These are phyloP conservation scores for Acanthurus leucopareius DNA, from an alignment of 2,797 vertebrate species.

Conservation along the genomic window DNA sequence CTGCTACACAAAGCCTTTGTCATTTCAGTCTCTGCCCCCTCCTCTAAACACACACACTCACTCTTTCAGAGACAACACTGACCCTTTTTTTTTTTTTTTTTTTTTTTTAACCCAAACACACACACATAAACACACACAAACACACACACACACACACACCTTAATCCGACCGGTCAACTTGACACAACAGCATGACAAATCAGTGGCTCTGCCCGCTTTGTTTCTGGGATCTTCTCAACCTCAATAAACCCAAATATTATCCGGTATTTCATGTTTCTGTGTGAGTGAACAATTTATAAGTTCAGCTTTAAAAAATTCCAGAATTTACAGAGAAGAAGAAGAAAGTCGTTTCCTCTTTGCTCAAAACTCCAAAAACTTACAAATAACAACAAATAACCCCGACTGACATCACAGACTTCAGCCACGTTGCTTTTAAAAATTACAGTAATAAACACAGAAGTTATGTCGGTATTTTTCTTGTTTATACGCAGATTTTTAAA, in stretches of 20 bases:
- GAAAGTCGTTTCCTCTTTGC: not conserved
- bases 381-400: not conserved
- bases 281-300: no score
- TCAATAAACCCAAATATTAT: not conserved
- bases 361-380: not conserved
- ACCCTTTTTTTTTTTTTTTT: no score
- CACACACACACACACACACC: slow-evolving; percentile 4
- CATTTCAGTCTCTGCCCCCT: slow-evolving; percentile 27
- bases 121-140: slow-evolving; percentile 3
- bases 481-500: not conserved
- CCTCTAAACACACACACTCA: not conserved
- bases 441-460: not conserved
- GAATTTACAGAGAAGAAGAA: not conserved
- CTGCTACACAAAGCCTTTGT: slow-evolving; percentile 28
- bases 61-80: no score
- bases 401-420: not conserved
- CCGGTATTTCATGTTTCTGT: not conserved
- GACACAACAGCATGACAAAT: not conserved
- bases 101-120: not conserved
- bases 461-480: not conserved
- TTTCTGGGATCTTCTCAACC: not conserved
- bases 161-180: slow-evolving; percentile 2
- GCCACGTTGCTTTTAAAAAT: not conserved
- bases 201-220: not conserved
- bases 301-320: no score